These are phyloP conservation scores for Poecilia picta DNA, from an alignment of 2,797 vertebrate genomes.

Conservation along the genomic window DNA sequence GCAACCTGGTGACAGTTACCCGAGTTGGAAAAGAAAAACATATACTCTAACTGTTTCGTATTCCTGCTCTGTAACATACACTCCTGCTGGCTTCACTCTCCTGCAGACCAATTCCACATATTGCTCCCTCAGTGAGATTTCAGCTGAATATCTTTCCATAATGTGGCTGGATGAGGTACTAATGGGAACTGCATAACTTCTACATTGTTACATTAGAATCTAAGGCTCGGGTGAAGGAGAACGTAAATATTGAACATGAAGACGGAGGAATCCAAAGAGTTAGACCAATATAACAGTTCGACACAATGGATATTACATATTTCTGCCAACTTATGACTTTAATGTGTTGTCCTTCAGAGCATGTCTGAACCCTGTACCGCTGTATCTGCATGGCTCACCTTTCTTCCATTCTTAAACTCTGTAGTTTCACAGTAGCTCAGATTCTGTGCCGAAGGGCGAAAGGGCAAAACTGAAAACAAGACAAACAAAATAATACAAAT, in stretches of 20 bases:
- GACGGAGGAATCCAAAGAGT: not conserved
- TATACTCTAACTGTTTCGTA: not conserved
- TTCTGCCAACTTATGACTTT: not conserved
- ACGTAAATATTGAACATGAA: not conserved
- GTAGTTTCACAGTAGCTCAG: not conserved
- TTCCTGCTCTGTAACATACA: not conserved
- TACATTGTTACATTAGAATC: not conserved
- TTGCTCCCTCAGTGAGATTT: not conserved
- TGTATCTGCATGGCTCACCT: not conserved
- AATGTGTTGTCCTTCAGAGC: not conserved
- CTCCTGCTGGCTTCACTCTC: not conserved
- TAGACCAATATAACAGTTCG: not conserved
- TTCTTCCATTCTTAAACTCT: not conserved
- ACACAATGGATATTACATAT: not conserved
- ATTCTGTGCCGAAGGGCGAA: too few species aligned
- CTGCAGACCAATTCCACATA: not conserved
- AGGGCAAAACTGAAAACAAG: too few species aligned
- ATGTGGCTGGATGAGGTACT: not conserved
- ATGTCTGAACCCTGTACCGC: not conserved
- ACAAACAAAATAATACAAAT: not conserved
- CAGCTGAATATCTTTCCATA: not conserved
- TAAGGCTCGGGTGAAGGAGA: not conserved
- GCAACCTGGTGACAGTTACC: not conserved
- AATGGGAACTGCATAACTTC: not conserved
- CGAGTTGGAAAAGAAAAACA: not conserved